A percentile compares a stretch with the other conserved stretches of the same genome.
Conservation (phyloP, 2,888 invertebrate species). For the Drosophila paucipuncta region DNA sequence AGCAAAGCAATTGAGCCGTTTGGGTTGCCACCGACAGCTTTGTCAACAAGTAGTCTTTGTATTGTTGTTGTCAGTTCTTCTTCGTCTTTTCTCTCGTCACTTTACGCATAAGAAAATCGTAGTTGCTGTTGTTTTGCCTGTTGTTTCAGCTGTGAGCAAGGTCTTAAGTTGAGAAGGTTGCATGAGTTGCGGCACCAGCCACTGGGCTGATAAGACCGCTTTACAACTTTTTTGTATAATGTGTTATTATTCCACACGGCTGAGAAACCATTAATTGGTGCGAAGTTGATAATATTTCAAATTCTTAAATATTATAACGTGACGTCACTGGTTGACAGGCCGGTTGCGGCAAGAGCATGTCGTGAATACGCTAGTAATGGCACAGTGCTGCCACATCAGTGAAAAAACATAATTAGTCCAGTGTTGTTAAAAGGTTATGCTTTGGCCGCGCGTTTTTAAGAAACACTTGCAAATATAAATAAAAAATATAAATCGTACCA, state of each 20-base stretch:
- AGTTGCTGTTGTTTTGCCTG: slow-evolving; percentile 29
- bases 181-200: not conserved
- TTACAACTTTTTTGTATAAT: not conserved
- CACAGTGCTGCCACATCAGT: slow-evolving; percentile 7
- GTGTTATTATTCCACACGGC: too few species aligned
- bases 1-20: slow-evolving; percentile 5
- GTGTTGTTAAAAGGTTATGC: slow-evolving; percentile 2
- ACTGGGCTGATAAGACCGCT: not conserved
- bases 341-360: not conserved
- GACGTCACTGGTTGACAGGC: slow-evolving; percentile 10
- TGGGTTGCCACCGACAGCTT: slow-evolving; percentile 19
- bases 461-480: not conserved
- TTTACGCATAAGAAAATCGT: slow-evolving; percentile 33
- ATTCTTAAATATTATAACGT: not conserved
- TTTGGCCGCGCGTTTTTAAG: slow-evolving; percentile 4
- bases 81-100: slow-evolving; percentile 28
- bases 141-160: slow-evolving; percentile 38
- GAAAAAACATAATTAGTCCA: not conserved
- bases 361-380: not conserved
- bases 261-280: too few species aligned
- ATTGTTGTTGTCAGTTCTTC: slow-evolving; percentile 31
- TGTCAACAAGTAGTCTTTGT: slow-evolving; percentile 61
- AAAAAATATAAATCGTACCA: not conserved
- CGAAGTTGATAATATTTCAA: not conserved
- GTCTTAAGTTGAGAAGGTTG: slow-evolving; percentile 20